phyloP scores from a whole-genome alignment of 2,797 vertebrate genomes.

The Hylomyscus alleni region DNA sequence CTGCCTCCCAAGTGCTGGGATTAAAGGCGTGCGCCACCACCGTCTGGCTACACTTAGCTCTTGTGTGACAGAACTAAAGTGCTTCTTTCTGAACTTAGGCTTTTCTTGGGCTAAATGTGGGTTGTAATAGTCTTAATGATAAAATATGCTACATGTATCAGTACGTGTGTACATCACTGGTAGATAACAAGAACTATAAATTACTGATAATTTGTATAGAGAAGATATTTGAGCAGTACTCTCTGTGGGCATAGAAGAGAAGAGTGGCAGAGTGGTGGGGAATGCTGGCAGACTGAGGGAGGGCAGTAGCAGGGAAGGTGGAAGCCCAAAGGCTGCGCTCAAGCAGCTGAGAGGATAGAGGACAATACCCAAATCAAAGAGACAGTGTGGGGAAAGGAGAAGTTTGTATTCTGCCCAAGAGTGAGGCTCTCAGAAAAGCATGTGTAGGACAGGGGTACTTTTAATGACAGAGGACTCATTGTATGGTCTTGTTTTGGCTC shows the following conservation, averaged over 20 bases:
- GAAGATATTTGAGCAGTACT: background rate
- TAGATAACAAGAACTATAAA: background rate
- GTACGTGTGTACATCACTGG: background rate
- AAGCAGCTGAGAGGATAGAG: background rate
- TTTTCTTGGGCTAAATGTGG: background rate
- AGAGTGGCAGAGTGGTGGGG: background rate
- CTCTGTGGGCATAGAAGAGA: background rate
- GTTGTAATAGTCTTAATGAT: background rate
- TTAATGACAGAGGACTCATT: background rate
- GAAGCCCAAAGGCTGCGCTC: background rate
- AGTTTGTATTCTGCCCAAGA: background rate
- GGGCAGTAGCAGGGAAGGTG: background rate
- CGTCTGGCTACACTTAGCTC: background rate
- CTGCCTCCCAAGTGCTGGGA: too few relatives aligned
- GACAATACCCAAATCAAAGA: background rate
- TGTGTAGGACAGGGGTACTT: background rate
- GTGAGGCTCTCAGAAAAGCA: background rate
- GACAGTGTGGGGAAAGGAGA: background rate
- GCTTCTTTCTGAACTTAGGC: background rate
- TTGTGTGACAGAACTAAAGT: background rate
- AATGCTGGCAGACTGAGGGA: too few relatives aligned
- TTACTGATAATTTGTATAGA: background rate
- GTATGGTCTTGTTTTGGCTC: background rate
- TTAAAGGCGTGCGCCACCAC: too few relatives aligned
- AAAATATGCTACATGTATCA: background rate